Base-by-base conservation (phyloP, 2,113 vertebrate genomes). In the Ailurus styani region DNA sequence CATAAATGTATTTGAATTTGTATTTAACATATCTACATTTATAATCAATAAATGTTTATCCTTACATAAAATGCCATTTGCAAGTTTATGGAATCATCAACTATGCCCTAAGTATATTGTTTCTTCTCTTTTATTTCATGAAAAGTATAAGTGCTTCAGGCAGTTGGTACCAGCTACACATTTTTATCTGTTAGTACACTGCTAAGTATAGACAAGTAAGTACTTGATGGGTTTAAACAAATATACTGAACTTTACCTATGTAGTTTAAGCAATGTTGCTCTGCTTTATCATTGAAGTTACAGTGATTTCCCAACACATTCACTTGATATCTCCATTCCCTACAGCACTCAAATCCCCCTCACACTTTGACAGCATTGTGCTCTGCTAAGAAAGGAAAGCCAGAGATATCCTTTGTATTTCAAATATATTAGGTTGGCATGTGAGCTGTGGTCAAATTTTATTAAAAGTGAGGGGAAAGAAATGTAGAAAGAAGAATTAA, bases 241-340 rank as follows among this genome's bases (percentile, higher is more conserved):
- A 78, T 92, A 73, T 87, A 79, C 57, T 96, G 37, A 97, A 45
- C 40, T 93, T 93, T 18, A 95, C 75, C 66, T 93, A 68, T 64
- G 9, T 42, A 82, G 34, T 89, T 89, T n/a, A 42, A 95, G 31
- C 64, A 90, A 5, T 60, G 60, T 47, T 55, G 20, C 60, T 54
- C 17, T 47, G 15, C 40, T 37, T 84, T 54, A 72, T 86, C 54
- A 0, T 87, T 57, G 64, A 90, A 84, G 55, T 73, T 79, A 70
- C 12, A 93, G 27, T 93, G 54, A 84, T 96, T 96, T 84, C 52
- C 50, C 60, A 57, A 29, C 60, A 91, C 12, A 87, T 62, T 82
- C 27, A 81, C 91, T 91, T 93, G 31, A 27, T 86, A 82, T 89
- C 91, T 96, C 50, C 8, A 34, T 85, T 66, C 62, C 62, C 82